Evolutionary conservation across 2,797 vertebrate genomes (phyloP).

Genomic region (Eurystomus glaucurus): DNA sequence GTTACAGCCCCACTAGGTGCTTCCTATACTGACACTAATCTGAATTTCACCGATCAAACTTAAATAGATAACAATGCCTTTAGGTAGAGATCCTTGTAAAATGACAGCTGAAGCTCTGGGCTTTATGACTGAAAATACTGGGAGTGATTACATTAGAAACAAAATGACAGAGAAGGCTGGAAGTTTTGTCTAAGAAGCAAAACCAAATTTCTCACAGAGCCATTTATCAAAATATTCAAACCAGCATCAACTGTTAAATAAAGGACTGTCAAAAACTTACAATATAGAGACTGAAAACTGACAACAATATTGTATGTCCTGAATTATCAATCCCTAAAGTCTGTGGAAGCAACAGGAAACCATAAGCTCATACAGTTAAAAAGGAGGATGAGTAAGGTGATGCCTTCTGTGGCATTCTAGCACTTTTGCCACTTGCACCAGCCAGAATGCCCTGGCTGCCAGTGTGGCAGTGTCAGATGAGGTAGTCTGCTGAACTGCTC

Average conservation of each 20-base stretch:
- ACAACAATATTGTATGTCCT: neutral
- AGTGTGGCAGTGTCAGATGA: neutral
- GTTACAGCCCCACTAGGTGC: neutral
- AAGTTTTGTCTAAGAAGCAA: neutral
- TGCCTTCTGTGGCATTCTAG: neutral
- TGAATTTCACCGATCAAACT: neutral
- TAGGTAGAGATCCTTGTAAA: neutral
- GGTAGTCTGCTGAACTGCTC: neutral
- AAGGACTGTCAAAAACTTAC: accelerated
- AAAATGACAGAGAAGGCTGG: neutral
- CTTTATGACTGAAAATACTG: neutral
- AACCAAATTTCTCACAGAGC: neutral
- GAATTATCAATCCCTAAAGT: neutral
- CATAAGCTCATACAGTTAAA: neutral
- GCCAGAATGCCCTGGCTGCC: neutral
- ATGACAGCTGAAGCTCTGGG: neutral
- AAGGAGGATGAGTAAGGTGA: neutral
- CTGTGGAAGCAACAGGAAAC: neutral
- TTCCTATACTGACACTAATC: neutral
- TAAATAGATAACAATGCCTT: neutral
- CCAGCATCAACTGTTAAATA: neutral
- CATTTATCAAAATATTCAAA: neutral
- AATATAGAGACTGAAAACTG: neutral
- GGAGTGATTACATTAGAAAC: neutral
- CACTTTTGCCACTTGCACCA: neutral